Evolutionary conservation across 2,888 invertebrate genomes (phyloP), one percentile per base, ranked within the genome.

Genomic region (Vanessa cardui): DNA sequence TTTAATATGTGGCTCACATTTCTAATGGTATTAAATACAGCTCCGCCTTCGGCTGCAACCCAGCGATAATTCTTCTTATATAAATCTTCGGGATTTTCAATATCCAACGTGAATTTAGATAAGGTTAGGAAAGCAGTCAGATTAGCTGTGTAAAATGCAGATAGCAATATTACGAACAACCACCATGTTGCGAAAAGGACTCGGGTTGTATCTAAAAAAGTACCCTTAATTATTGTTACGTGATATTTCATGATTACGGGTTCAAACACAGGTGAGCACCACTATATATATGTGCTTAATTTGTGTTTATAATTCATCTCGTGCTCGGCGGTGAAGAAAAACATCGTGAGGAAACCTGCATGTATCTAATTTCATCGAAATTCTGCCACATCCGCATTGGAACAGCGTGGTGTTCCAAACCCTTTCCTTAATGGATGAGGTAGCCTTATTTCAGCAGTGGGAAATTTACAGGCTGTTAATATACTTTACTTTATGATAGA

Each of bases 91-190:
- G 96, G 93, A 47, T 93, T 94, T 75, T 95, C 95, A 58, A 96
- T 96, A 20, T 97, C 96, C 75, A 98, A 89, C 0, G 97, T 97
- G 77, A 97, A 97, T 83, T 96, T 95, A 7, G 97, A 97, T 20
- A 97, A 89, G 0, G 98, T 98, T 62, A 98, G 93, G 81, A 97
- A 98, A 16, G 98, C 98, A 0, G 98, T 98, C 80, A 98, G 90
- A 86, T 98, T 98, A 9, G 98, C 98, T 3, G 98, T 98, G 86
- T 98, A 98, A 86, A 97, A 98, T 15, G 97, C 96, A 0, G 97
- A 97, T 58, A 98, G 89, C 62, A 98, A 94, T 47, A 97, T 96
- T 75, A 97, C 97, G 83, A 97, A 98, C 70, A 98, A 94, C 98
- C 98, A 98, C 98, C 98, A 98, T 0, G 97, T 97, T 12, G 97